Base-by-base conservation (phyloP, 2,797 vertebrate genomes). In the Apogon talboti region DNA sequence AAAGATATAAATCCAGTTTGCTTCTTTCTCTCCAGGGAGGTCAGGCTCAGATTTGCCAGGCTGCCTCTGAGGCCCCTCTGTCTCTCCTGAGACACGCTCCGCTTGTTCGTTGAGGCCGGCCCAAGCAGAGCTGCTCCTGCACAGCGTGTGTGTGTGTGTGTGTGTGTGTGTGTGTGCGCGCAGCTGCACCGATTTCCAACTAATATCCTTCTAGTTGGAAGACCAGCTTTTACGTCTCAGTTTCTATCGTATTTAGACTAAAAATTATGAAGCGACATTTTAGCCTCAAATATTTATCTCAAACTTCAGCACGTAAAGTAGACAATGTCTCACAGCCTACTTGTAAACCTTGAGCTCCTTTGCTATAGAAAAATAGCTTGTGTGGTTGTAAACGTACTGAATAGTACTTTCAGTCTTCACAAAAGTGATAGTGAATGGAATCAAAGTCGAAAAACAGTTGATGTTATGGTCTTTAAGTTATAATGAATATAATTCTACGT, bases 1-100 rank as follows among this genome's bases (percentile, higher is more conserved):
- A 87, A 92, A 93, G 89, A 91, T 89, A 90, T 84, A 92, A 91
- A 92, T 91, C 87, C 87, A 84, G 84, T 91, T 85, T 88, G 70
- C 60, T 30, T 75, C 44, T 54, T 47, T 46, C 69, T 89, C 87
- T 87, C 90, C 59, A 35, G 80, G 87, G 91, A 92, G 91, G 90
- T 91, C 91, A 90, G 85, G 66, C 79, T 83, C 82, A 89, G 84
- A 91, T 92, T 91, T 87, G 78, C 81, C 81, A 81, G 67, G 66
- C 79, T 77, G 83, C 80, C 85, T 91, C 86, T 76, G 76, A 87
- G 88, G 76, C 77, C 75, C 62, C 81, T 84, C 81, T 85, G 84
- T 91, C 79, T 81, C 79, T 84, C 87, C 82, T 63, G 84, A 89
- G 84, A 91, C 79, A 80, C 78, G 76, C 66, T 86, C 78, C 61